Base-by-base conservation (phyloP, 2,113 vertebrate genomes). In the Kryptolebias marmoratus region DNA sequence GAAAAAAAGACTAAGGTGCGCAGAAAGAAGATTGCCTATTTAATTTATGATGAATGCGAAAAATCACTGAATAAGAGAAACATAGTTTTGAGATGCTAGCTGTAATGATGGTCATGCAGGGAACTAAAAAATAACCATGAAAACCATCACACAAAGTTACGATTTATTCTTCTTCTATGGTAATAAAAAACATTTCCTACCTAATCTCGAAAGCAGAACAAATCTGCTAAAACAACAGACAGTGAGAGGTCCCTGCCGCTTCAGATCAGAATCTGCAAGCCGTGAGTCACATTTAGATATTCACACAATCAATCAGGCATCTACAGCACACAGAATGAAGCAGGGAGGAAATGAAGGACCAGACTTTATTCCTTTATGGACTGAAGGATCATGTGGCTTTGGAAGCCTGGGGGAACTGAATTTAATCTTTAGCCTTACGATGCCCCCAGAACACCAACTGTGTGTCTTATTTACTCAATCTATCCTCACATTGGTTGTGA, bases 141-240 rank as follows among this genome's bases (percentile, higher is more conserved):
- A 74, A 63, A 70, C 58, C 66, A 61, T 42, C 62, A 75, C 82
- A 91, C 90, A 92, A 92, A 87, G 85, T 75, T n/a, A 66, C 90
- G 82, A 89, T 91, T 91, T 87, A 89, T 86, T 60, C 68, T 58
- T 57, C 18, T 76, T 63, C 68, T 61, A 70, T 31, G 73, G 82
- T 71, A 78, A 88, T 36, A 1, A 70, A 85, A 90, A 89, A 81
- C n/a, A n/a, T 81, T 71, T 74, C 27, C 79, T 73, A 64, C 63
- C 60, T 22, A 22, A 22, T 22, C 22, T 22, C 22, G 22, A 22
- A 22, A 22, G 22, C 22, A 22, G 22, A 22, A 22, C 22, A 74
- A 82, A 83, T 85, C 73, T 89, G 84, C 56, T 88, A 92, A 86
- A 79, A 88, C 87, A 91, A 88, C 87, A 91, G 77, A 77, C 56